phyloP scores from a whole-genome alignment of 2,888 invertebrate species.

The Nymphalis polychloros region DNA sequence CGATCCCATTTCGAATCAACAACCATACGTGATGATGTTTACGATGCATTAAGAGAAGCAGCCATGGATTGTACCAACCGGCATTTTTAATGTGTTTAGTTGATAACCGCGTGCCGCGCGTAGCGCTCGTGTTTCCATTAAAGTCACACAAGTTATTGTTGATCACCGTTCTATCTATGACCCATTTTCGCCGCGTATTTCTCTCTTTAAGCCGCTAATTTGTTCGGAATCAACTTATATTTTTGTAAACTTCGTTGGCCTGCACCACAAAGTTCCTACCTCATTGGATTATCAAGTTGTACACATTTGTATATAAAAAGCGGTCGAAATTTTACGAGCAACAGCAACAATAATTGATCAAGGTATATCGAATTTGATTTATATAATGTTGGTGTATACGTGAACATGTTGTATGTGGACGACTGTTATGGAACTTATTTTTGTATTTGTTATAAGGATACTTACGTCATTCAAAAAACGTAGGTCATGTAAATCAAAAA shows the following conservation, averaged over 20 bases:
- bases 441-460: too few relatives aligned
- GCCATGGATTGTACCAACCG: conserved; percentile 54
- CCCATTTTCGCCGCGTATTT: conserved; percentile 23
- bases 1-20: conserved; percentile 21
- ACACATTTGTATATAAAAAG: conserved; percentile 33
- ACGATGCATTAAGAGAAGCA: conserved; percentile 53
- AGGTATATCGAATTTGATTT: conserved; percentile 52
- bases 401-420: neutral
- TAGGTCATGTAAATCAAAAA: too few relatives aligned
- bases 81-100: conserved; percentile 74
- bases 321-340: conserved; percentile 46
- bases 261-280: neutral
- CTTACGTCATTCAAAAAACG: too few relatives aligned
- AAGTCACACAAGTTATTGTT: conserved; percentile 44
- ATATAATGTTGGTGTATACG: neutral
- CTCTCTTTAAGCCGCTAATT: conserved; percentile 18
- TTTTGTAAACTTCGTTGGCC: neutral
- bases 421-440: too few relatives aligned
- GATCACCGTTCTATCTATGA: conserved; percentile 23
- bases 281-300: conserved; percentile 33
- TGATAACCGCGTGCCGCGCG: conserved; percentile 70
- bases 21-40: conserved; percentile 32
- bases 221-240: conserved; percentile 4
- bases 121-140: conserved; percentile 57
- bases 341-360: conserved; percentile 60